Base-by-base conservation (phyloP, 2,888 invertebrate genomes). In the Diabrotica balteata region DNA sequence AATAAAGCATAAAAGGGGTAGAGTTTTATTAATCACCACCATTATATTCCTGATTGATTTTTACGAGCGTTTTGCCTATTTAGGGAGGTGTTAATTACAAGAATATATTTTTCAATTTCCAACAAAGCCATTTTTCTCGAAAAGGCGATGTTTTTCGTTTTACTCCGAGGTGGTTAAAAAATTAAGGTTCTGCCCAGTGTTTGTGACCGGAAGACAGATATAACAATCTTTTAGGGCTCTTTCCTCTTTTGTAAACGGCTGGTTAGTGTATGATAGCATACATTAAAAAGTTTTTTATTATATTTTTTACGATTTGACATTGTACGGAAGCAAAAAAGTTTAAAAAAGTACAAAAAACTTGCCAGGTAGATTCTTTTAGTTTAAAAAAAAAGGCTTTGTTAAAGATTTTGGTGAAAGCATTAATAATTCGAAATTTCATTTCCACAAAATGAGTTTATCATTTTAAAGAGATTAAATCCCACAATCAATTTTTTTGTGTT, bases 71-170 rank as follows among this genome's bases (percentile, higher is more conserved):
- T 59, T 59, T 44, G 59, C 51, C 59, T 59, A 59, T 59, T 59
- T 59, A 32, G 59, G 59, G 59, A 59, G 59, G 59, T 59, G 59
- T 59, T 59, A 59, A 59, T 59, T 59, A 59, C 59, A 49, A 49
- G 59, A 51, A 50, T 59, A 50, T 59, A 59, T 59, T 59, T 50
- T 59, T 59, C 59, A 59, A 50, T 50, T 50, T 50, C n/a, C n/a
- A 50, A 42, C 32, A 43, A 44, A 59, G 59, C 51, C 42, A 59
- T 59, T 59, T 59, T 32, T 32, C 32, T 32, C 32, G 32, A 32
- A 32, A 32, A 32, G 32, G 32, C 32, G 32, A 32, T 32, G 32
- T 5, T 32, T 32, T 59, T 59, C 49, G 11, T 11, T 11, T 51
- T 32, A 59, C 50, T 50, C 50, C 59, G 49, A 50, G 51, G n/a